phyloP scores from a whole-genome alignment of 1,140 invertebrate species.

The Thaumetopoea pityocampa region DNA sequence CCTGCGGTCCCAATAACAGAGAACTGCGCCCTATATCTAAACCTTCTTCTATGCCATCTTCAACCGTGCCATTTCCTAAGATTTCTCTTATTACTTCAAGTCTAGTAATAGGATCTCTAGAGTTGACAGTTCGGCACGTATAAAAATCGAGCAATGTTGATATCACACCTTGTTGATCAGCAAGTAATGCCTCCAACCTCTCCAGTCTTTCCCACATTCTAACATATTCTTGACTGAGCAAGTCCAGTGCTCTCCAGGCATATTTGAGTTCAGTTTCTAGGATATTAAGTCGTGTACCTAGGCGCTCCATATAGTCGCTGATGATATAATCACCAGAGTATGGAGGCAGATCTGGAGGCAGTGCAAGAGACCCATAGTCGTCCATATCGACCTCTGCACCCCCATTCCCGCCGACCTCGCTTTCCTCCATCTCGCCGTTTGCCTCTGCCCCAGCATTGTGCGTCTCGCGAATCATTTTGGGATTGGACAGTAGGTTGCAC shows the following conservation, averaged over 20 bases:
- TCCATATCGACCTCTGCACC: slow-evolving; percentile 73
- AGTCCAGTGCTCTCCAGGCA: slow-evolving; percentile 92
- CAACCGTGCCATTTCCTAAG: slow-evolving; percentile 77
- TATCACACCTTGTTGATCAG: slow-evolving; percentile 94
- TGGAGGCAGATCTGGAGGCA: slow-evolving; percentile 62
- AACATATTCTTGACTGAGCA: slow-evolving; percentile 93
- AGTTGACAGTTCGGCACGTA: slow-evolving; percentile 60
- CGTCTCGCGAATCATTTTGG: slow-evolving; percentile 72
- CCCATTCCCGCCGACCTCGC: slow-evolving; percentile 70
- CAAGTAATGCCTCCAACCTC: slow-evolving; percentile 91
- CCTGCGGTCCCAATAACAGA: slow-evolving; percentile 54
- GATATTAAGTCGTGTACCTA: slow-evolving; percentile 89
- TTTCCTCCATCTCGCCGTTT: slow-evolving; percentile 72
- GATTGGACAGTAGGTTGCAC: slow-evolving; percentile 53
- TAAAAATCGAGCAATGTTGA: slow-evolving; percentile 91
- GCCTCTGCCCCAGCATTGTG: slow-evolving; percentile 65
- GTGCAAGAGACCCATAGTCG: slow-evolving; percentile 62
- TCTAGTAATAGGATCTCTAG: slow-evolving; percentile 69
- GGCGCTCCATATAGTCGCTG: slow-evolving; percentile 91
- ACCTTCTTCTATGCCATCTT: slow-evolving; percentile 79
- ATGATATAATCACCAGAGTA: slow-evolving; percentile 82
- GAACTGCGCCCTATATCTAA: slow-evolving; percentile 70
- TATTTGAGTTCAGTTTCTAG: slow-evolving; percentile 93
- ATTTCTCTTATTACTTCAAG: slow-evolving; percentile 79
- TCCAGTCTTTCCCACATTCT: slow-evolving; percentile 96